phyloP scores from a whole-genome alignment of 2,113 vertebrate species.

The Tichodroma muraria region DNA sequence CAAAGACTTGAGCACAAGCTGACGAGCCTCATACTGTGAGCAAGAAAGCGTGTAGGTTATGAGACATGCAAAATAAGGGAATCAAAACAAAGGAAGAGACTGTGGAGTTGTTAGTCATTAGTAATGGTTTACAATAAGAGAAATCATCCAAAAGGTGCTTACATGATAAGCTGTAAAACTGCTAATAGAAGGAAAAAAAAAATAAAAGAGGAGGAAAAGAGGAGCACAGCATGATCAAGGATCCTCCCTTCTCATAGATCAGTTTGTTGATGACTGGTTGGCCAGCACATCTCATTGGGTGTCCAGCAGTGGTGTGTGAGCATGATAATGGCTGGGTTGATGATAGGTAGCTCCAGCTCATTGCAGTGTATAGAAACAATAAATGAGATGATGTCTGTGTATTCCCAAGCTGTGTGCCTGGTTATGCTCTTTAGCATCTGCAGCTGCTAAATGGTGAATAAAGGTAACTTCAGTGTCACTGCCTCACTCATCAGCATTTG shows the following conservation, averaged over 20 bases:
- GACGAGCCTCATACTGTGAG: background rate
- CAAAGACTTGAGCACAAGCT: background rate
- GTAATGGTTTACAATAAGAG: background rate
- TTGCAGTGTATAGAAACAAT: background rate
- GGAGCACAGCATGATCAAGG: background rate
- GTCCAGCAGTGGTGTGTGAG: background rate
- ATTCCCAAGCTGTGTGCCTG: background rate
- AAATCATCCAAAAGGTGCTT: background rate
- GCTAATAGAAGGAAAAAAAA: background rate
- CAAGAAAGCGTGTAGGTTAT: background rate
- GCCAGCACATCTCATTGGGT: background rate
- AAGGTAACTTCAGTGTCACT: background rate
- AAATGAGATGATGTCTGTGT: background rate
- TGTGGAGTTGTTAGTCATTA: background rate
- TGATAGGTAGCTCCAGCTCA: background rate
- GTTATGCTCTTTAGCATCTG: background rate
- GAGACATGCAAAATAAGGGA: background rate
- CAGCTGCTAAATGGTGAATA: background rate
- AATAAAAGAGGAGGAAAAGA: background rate
- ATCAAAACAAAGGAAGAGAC: background rate
- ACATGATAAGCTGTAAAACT: background rate
- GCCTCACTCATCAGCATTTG: background rate
- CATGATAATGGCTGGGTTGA: background rate
- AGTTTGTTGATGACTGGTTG: background rate
- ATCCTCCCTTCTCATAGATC: background rate